Percentiles rank a stretch among this genome's conserved stretches.
Evolutionary conservation across 1,140 invertebrate genomes (phyloP).

Genomic region (Mizuhopecten yessoensis): DNA sequence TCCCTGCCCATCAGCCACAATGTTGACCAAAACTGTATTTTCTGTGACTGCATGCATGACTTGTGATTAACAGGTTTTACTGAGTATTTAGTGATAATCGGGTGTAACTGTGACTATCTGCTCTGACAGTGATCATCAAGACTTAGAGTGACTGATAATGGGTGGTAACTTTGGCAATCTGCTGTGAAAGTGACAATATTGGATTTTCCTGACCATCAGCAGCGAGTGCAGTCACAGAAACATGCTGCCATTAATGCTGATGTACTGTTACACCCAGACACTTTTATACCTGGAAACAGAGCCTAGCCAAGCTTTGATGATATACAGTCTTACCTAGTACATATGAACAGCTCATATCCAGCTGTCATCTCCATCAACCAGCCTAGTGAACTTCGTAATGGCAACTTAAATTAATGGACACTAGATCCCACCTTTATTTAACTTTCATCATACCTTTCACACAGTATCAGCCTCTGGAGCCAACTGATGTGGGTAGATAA

Average conservation of each 20-base stretch:
- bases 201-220: not conserved
- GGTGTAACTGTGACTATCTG: not conserved
- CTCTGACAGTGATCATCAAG: too few species aligned
- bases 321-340: not conserved
- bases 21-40: too few species aligned
- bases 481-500: slow-evolving; percentile 22
- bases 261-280: not conserved
- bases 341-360: not conserved
- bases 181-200: not conserved
- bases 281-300: not conserved
- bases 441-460: slow-evolving; percentile 9
- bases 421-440: slow-evolving; percentile 16
- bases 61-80: too few species aligned
- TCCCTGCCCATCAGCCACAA: too few species aligned
- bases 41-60: too few species aligned
- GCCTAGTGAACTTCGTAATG: not conserved
- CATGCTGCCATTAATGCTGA: not conserved
- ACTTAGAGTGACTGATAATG: too few species aligned
- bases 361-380: not conserved
- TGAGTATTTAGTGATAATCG: too few species aligned
- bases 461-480: not conserved
- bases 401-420: not conserved
- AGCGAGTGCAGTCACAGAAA: not conserved
- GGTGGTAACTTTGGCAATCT: not conserved
- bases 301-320: not conserved